Base-by-base conservation (phyloP, 2,113 vertebrate genomes). In the Coracopsis vasa region DNA sequence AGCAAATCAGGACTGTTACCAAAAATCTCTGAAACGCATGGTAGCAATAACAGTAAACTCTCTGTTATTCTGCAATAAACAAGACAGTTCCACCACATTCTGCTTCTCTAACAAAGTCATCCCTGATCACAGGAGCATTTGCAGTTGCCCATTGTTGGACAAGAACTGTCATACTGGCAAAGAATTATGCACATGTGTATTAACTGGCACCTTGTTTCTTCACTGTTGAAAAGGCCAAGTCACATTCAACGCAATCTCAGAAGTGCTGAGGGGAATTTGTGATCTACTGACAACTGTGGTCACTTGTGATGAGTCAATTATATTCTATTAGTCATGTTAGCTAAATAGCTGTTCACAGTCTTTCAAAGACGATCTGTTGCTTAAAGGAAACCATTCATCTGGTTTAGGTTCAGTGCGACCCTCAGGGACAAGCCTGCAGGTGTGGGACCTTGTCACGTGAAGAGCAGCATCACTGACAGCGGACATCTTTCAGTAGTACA, bases 361-460 rank as follows among this genome's bases (percentile, higher is more conserved):
- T 31, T 54, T 81, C 51, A 58, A 24, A 44, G 10, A 29, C 0
- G 0, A 66, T 3, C n/a, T 37, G 44, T 37, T 23, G 10, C 56
- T 53, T 13, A 35, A 54, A 88, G 24, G 27, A 65, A 69, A 16
- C 2, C 21, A 10, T 13, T 25, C 2, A 1, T 13, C 8, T 74
- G 41, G 31, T 62, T 39, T 35, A 53, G n/a, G 42, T 3, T 53
- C 23, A 28, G 44, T 1, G 37, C 0, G 2, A 28, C 24, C 27
- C 42, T 16, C 35, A 6, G 62, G 37, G 82, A 48, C 35, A 75
- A 0, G 39, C 44, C 54, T 27, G 50, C 33, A 17, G 8, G 16
- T 9, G 12, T 51, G 70, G n/a, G 53, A 39, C 24, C 17, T 39
- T 10, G 18, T 27, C 54, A 44, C 10, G 1, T 0, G 14, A 69